Percentiles rank a stretch among this genome's conserved stretches.
These are phyloP conservation scores for Hirtodrosophila trivittata DNA, from an alignment of 2,888 invertebrate species.

Conservation along the genomic window DNA sequence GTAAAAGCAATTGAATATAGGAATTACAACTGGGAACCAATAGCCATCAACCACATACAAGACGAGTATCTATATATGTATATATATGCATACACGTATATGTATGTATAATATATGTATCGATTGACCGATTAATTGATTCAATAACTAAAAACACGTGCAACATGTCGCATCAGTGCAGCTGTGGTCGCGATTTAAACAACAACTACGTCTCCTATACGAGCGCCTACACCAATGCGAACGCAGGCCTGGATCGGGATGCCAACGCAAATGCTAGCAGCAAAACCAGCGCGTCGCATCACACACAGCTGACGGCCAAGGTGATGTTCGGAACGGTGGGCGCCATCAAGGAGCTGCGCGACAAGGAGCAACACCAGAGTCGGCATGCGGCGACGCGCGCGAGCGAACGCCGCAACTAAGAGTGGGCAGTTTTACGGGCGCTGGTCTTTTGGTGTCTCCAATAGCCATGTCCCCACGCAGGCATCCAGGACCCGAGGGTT, in stretches of 20 bases:
- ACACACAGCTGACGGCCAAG: constrained; percentile 88
- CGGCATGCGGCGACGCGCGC: constrained; percentile 85
- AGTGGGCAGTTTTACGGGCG: constrained; percentile 12
- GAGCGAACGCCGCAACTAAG: constrained; percentile 82
- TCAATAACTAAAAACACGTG: constrained; percentile 41
- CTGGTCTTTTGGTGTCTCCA: constrained; percentile 18
- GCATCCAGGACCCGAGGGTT: constrained; percentile 28
- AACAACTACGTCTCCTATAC: constrained; percentile 84
- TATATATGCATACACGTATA: not conserved
- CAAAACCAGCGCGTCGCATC: constrained; percentile 62
- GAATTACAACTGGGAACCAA: too few species aligned
- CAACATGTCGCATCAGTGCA: constrained; percentile 84
- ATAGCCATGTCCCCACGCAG: constrained; percentile 8
- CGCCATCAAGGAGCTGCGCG: constrained; percentile 89
- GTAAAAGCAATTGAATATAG: not conserved
- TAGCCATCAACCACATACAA: too few species aligned
- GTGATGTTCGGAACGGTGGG: constrained; percentile 90
- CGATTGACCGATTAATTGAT: constrained; percentile 23
- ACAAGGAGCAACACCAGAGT: constrained; percentile 88
- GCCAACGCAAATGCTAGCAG: constrained; percentile 62
- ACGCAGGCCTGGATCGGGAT: constrained; percentile 81
- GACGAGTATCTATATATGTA: too few species aligned
- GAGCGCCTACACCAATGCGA: constrained; percentile 83
- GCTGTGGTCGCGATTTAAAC: constrained; percentile 84
- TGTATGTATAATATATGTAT: constrained; percentile 5